Evolutionary conservation across 2,797 vertebrate genomes (phyloP).

Genomic region (Alcedo quadribrachys): DNA sequence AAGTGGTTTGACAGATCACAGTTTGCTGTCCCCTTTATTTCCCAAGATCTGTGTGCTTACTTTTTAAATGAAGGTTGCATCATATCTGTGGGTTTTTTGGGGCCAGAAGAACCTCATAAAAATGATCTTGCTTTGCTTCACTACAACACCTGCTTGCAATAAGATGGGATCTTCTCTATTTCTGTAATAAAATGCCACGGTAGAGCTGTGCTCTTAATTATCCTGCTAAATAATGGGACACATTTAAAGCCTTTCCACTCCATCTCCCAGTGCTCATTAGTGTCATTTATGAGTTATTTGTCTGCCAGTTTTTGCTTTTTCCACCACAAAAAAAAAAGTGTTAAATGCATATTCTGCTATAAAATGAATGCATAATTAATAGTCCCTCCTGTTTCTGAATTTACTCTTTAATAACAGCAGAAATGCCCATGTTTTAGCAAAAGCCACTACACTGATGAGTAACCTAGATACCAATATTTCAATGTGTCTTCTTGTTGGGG

Average conservation of each 20-base stretch:
- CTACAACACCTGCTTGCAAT: slow-evolving; percentile 73
- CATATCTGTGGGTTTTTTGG: slow-evolving; percentile 16
- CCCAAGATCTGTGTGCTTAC: not conserved
- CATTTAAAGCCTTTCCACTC: slow-evolving; percentile 81
- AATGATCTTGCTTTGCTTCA: slow-evolving; percentile 64
- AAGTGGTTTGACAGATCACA: not conserved
- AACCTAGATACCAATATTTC: not conserved
- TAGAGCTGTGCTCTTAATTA: slow-evolving; percentile 79
- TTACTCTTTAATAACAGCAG: slow-evolving; percentile 2
- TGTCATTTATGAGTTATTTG: slow-evolving; percentile 79
- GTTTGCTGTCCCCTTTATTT: not conserved
- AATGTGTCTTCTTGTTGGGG: not conserved
- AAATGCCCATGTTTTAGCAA: not conserved
- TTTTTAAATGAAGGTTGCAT: slow-evolving; percentile 14
- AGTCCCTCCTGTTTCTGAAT: slow-evolving; percentile 24
- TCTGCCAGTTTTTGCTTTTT: slow-evolving; percentile 71
- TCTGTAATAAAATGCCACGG: slow-evolving; percentile 75
- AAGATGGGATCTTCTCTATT: slow-evolving; percentile 73
- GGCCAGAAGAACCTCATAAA: slow-evolving; percentile 49
- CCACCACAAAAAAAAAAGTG: slow-evolving; percentile 22
- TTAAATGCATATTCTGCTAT: slow-evolving; percentile 64
- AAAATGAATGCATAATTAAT: slow-evolving; percentile 64
- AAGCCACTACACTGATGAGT: not conserved
- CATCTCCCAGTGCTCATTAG: slow-evolving; percentile 79
- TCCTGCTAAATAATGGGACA: slow-evolving; percentile 81